These are phyloP conservation scores for Drosophila meridionalis DNA, from an alignment of 2,888 invertebrate genomes.

Conservation along the genomic window DNA sequence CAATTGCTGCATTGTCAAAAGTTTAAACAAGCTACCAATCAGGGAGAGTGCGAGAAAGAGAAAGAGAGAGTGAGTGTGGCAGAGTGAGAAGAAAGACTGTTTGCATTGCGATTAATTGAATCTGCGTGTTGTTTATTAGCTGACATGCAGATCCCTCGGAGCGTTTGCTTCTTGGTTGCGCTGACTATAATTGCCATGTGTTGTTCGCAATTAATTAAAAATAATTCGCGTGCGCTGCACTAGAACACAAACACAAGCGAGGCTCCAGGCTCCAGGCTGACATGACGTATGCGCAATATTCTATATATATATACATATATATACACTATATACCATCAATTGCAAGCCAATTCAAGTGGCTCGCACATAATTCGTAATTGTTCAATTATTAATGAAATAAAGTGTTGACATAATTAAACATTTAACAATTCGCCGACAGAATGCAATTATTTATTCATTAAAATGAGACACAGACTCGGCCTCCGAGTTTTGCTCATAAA, in stretches of 20 bases:
- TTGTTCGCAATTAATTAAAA: slow-evolving; percentile 62
- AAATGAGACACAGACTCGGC: not conserved
- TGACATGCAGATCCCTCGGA: slow-evolving; percentile 13
- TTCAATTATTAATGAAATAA: slow-evolving; percentile 28
- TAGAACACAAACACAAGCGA: slow-evolving; percentile 2
- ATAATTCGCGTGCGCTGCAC: slow-evolving; percentile 40
- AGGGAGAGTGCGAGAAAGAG: not conserved
- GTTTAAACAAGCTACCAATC: slow-evolving; percentile 52
- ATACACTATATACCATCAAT: not conserved
- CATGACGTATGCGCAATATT: slow-evolving; percentile 33
- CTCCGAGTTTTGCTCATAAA: slow-evolving; percentile 1
- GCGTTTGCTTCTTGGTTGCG: slow-evolving; percentile 2
- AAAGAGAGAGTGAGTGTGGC: not conserved
- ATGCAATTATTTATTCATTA: slow-evolving; percentile 15
- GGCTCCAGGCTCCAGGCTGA: slow-evolving; percentile 6
- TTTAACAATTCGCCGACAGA: slow-evolving; percentile 27
- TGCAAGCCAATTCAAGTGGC: slow-evolving; percentile 2
- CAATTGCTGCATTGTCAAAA: slow-evolving; percentile 54
- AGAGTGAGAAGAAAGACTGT: not conserved
- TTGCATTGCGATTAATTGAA: slow-evolving; percentile 59
- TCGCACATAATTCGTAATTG: slow-evolving; percentile 21
- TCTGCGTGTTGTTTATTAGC: slow-evolving; percentile 54
- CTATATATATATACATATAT: slow-evolving; percentile 5
- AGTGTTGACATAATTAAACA: slow-evolving; percentile 44
- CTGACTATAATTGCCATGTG: slow-evolving; percentile 54